Base-by-base conservation (phyloP, 2,113 vertebrate genomes). In the Reinhardtius hippoglossoides region DNA sequence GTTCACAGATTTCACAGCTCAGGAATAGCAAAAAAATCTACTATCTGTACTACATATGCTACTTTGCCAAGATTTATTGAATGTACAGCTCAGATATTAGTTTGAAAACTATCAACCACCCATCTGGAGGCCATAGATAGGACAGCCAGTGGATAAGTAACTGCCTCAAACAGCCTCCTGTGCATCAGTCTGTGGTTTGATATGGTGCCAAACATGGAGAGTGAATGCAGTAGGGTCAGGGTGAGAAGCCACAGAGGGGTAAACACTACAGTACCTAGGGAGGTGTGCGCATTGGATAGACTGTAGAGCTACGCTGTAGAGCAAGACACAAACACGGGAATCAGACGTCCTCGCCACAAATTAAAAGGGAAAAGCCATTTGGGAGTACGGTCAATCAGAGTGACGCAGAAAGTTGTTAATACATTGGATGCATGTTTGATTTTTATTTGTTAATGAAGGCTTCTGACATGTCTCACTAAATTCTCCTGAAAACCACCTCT, bases 181-280 rank as follows among this genome's bases (percentile, higher is more conserved):
- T 61, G 69, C 76, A 82, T 82, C 74, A 73, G 78, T 37, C 67
- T 85, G 91, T 82, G 90, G 91, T 90, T 92, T 91, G 85, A 87
- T 73, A 21, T 16, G 21, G 27, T 46, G 82, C 85, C 91, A 92
- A 83, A 89, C 78, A 78, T 56, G 70, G 59, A 70, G 71, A 81
- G 86, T 46, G 75, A 69, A 86, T 6, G 21, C 69, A 66, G 82
- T 65, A 26, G 67, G 82, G 75, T 83, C 67, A 55, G 48, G 71
- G 83, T 75, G 87, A 78, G 76, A 92, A 89, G 76, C 91, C 91
- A 1, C 88, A 89, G 74, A 81, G 58, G 42, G 42, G 82, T 89
- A 91, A 91, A 91, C 81, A 88, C 67, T 50, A 69, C 71, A 63
- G 58, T 16, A 73, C 56, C 71, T 31, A 40, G 75, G 42, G 67